A percentile compares a stretch with the other conserved stretches of the same genome.
These are phyloP conservation scores for Gallinago media DNA, from an alignment of 2,113 vertebrate species.

Conservation along the genomic window DNA sequence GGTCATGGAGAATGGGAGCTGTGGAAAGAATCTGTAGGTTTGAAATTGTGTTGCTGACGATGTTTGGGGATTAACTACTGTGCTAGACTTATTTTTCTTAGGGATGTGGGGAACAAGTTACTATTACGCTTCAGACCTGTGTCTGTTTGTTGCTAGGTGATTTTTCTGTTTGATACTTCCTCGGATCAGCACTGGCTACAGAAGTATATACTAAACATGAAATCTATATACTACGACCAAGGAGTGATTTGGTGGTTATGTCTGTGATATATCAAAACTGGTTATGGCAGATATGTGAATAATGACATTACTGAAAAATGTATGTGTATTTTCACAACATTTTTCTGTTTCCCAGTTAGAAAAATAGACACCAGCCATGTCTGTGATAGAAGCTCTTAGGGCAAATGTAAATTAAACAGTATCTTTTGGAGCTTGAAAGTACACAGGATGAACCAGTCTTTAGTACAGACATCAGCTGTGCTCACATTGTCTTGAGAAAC, in stretches of 20 bases:
- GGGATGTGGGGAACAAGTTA: background rate
- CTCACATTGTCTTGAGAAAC: background rate
- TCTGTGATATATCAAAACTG: background rate
- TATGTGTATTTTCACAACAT: background rate
- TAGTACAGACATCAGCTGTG: background rate
- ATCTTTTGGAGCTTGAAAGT: background rate
- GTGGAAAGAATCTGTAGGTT: background rate
- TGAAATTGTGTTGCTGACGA: background rate
- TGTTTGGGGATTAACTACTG: background rate
- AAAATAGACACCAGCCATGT: background rate
- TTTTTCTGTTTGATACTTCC: background rate
- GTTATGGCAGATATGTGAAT: background rate
- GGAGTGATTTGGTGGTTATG: background rate
- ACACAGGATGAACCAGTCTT: background rate
- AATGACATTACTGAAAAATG: background rate
- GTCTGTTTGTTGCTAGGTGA: background rate
- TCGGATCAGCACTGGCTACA: fast-evolving
- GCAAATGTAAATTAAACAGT: background rate
- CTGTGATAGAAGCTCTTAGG: background rate
- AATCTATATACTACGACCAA: fast-evolving
- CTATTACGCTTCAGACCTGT: background rate
- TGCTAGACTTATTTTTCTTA: background rate
- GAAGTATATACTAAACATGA: background rate
- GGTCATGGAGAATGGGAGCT: background rate
- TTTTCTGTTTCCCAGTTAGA: background rate